These are phyloP conservation scores for Percina caprodes DNA, from an alignment of 2,113 vertebrate species.

Conservation along the genomic window DNA sequence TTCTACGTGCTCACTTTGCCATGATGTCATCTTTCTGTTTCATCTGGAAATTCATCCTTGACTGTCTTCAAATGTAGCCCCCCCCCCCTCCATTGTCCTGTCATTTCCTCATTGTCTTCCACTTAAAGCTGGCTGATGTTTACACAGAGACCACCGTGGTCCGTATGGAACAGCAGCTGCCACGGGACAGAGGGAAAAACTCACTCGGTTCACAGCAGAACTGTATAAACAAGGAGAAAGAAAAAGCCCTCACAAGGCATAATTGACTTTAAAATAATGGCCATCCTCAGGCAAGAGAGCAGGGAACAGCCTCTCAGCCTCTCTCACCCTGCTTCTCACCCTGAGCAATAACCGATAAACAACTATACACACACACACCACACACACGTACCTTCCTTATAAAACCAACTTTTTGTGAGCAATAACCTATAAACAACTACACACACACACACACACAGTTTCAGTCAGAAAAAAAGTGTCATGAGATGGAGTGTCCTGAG, in stretches of 20 bases:
- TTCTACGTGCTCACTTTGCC: slow-evolving; percentile 78
- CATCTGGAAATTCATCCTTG: slow-evolving; percentile 77
- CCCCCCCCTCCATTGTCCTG: slow-evolving; percentile 33
- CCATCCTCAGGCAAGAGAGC: slow-evolving; percentile 48
- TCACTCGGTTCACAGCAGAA: slow-evolving; percentile 58
- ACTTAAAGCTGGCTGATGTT: slow-evolving; percentile 75
- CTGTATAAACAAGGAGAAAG: slow-evolving; percentile 71
- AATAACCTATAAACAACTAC: slow-evolving; percentile 63
- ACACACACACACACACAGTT: slow-evolving; percentile 19
- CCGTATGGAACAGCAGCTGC: slow-evolving; percentile 77
- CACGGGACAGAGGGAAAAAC: slow-evolving; percentile 55
- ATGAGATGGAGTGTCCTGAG: slow-evolving; percentile 70
- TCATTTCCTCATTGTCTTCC: slow-evolving; percentile 80
- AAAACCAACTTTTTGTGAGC: slow-evolving; percentile 18
- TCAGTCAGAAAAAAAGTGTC: slow-evolving; percentile 61
- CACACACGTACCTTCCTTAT: slow-evolving; percentile 7
- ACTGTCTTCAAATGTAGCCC: slow-evolving; percentile 67
- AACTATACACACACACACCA: slow-evolving; percentile 22
- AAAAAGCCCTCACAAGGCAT: slow-evolving; percentile 35
- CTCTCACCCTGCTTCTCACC: slow-evolving; percentile 60
- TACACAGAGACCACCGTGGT: slow-evolving; percentile 77
- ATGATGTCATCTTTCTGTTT: slow-evolving; percentile 81
- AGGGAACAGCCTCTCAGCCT: slow-evolving; percentile 38
- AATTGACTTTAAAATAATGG: slow-evolving; percentile 58
- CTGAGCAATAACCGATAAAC: slow-evolving; percentile 67